These are phyloP conservation scores for Nesometra sesokonis DNA, from an alignment of 35 echinoderm and acorn worm genomes.

Conservation along the genomic window DNA sequence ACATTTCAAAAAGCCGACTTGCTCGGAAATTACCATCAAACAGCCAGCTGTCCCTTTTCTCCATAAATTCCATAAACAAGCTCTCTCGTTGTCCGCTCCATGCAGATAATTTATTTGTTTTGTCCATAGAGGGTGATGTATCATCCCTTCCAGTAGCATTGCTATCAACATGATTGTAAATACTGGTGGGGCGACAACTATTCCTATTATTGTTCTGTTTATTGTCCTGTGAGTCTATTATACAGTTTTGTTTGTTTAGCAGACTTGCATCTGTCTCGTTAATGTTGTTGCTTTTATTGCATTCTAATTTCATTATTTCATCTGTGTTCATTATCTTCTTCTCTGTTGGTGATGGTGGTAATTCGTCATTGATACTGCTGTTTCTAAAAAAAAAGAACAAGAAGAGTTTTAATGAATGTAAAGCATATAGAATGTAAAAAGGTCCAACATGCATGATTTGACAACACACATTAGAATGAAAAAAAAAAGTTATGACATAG, in stretches of 20 bases:
- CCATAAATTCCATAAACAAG: slow-evolving; percentile 59
- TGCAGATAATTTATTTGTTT: background rate
- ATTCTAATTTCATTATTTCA: background rate
- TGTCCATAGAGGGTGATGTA: background rate
- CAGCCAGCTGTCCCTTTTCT: slow-evolving; percentile 85
- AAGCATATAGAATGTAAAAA: too few species aligned
- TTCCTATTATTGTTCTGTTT: background rate
- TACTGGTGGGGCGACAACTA: background rate
- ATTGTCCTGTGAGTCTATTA: background rate
- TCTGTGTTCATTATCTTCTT: background rate
- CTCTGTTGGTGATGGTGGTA: background rate
- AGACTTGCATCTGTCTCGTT: background rate
- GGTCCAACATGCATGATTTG: too few species aligned
- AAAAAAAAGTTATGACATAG: too few species aligned
- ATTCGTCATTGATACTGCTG: background rate
- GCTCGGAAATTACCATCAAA: slow-evolving; percentile 23
- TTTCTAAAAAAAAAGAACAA: background rate
- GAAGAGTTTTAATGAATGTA: too few species aligned
- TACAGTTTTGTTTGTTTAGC: background rate
- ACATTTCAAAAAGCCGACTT: slow-evolving; percentile 73
- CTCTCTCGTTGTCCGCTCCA: slow-evolving; percentile 41
- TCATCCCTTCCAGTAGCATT: background rate
- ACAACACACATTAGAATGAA: too few species aligned
- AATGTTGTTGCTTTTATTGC: background rate
- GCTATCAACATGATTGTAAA: background rate